Base-by-base conservation (phyloP, 2,113 vertebrate genomes). In the Rhea americana region DNA sequence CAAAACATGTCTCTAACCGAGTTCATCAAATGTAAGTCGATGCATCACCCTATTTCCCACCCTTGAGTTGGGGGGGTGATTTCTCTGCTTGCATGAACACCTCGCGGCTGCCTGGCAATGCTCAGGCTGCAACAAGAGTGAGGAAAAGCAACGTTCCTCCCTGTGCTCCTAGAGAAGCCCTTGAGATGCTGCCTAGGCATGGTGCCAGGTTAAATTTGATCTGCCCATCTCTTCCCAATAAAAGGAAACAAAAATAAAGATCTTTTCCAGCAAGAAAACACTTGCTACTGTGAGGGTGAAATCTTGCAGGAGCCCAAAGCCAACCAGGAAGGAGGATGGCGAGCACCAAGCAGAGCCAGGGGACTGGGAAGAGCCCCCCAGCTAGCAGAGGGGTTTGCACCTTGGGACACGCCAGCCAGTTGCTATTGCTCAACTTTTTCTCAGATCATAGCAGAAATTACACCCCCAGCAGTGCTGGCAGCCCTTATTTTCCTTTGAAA, bases 1-100 rank as follows among this genome's bases (percentile, higher is more conserved):
- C 92, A 96, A 83, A 96, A 97, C 91, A 86, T 97, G 14, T 97
- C 98, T 3, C 94, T 99, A 1, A 2, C 32, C 14, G 92, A 98
- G 92, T 99, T 99, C 98, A 97, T 99, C 84, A 99, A 98, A 98
- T 98, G 99, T 99, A 81, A 97, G 98, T 96, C 43, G 4, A 11
- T 7, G 4, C 20, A 1, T 9, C 14, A 13, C 30, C 26, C 47
- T 1, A 0, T 6, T 3, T n/a, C 45, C 45, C 2, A 0, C 53
- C 37, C 1, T 15, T 2, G 28, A 4, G 22, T 3, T 2, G 4
- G 16, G 47, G 6, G 6, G 32, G 41, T 8, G 22, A n/a, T 3
- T 13, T 5, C 73, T 63, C 47, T 6, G 11, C 75, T 35, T 53
- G 18, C 26, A 18, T 22, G 7, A 5, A 7, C n/a, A 2, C 5